Evolutionary conservation across 2,888 invertebrate species (phyloP).

Genomic region (Cephus runcator): DNA sequence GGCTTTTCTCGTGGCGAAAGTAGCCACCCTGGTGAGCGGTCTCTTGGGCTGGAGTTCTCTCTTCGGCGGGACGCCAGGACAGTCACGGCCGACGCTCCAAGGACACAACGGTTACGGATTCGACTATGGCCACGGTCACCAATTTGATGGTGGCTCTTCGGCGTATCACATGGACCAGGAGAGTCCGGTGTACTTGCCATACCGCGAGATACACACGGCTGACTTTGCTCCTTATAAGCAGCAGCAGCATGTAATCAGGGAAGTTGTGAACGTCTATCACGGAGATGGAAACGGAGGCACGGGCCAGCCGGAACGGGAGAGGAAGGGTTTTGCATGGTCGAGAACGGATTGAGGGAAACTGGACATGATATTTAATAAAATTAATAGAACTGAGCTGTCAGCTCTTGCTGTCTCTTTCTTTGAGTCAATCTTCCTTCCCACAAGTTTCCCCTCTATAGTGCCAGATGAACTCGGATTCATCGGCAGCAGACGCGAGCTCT

Average conservation of each 20-base stretch:
- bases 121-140: conserved; percentile 22
- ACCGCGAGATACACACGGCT: conserved; percentile 26
- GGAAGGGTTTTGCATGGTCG: conserved; percentile 55
- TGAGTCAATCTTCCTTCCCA: too few relatives aligned
- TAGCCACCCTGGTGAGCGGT: conserved; percentile 78
- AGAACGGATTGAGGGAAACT: conserved; percentile 32
- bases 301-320: conserved; percentile 27
- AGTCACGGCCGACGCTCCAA: conserved; percentile 22
- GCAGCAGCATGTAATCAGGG: conserved; percentile 55
- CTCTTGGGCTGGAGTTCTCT: conserved; percentile 71
- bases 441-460: too few relatives aligned
- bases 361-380: too few relatives aligned
- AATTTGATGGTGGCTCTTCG: conserved; percentile 24
- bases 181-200: conserved; percentile 37
- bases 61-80: conserved; percentile 61
- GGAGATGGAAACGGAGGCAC: conserved; percentile 31
- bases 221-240: conserved; percentile 40
- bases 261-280: conserved; percentile 58
- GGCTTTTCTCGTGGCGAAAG: conserved; percentile 78
- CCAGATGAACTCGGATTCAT: too few relatives aligned
- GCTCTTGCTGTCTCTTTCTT: too few relatives aligned
- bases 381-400: too few relatives aligned
- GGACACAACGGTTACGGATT: conserved; percentile 21
- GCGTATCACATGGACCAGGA: conserved; percentile 32
- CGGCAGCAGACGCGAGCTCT: too few relatives aligned